Evolutionary conservation across 2,797 vertebrate species (phyloP), one percentile per base, ranked within the genome.

Genomic region (Numenius phaeopus): DNA sequence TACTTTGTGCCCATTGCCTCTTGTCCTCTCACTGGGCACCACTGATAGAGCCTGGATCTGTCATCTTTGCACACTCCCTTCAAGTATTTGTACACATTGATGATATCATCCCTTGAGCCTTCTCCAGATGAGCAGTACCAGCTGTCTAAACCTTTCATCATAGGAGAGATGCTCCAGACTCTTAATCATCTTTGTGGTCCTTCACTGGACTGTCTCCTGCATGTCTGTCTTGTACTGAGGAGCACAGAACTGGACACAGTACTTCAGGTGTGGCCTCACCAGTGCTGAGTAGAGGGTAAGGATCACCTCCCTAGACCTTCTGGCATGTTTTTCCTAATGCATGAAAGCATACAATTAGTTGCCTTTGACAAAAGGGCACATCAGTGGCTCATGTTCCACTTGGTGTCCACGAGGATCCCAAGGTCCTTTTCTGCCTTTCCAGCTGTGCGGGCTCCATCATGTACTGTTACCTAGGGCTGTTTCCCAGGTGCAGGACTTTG

Each of bases 371-470:
- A 32, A 80, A 39, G 3, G 13, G 7, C 7, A 24, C 5, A 1
- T 7, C 67, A 30, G 5, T 69, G 34, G 7, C 7, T 77, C 8
- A 6, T 11, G 9, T 30, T 83, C 58, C 49, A 0, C 62, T 62
- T 81, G 4, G 13, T 30, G 22, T 29, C 29, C 14, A 27, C 23
- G 19, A 64, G 6, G 1, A 2, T 29, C 8, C 22, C 5, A 7
- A 37, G 26, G 11, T 21, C 18, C 20, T 69, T 64, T 76, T n/a
- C 26, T 62, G 5, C 3, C 11, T 82, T 90, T 75, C 23, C 23
- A 80, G 7, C 17, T 37, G 3, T 10, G 1, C 1, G 3, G 14
- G 27, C 4, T 4, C 10, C 21, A 71, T 21, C 8, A 34, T 14
- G 4, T 12, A 5, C 24, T 34, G 37, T 5, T 57, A 65, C 4